phyloP scores from a whole-genome alignment of 2,797 vertebrate genomes.

The Typhlichthys eigenmanni region DNA sequence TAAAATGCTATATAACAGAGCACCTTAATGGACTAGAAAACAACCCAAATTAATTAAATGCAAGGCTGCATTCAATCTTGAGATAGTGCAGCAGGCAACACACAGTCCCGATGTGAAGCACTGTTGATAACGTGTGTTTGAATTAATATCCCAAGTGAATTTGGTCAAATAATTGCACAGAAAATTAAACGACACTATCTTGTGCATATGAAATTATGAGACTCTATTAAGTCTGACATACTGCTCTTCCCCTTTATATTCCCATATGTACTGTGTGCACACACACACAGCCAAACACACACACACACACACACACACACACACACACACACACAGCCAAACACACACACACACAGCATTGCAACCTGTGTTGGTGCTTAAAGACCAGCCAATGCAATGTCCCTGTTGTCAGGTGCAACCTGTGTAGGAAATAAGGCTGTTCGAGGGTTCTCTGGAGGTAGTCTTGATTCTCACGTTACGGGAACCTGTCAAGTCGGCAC shows the following conservation, averaged over 20 bases:
- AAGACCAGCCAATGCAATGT: not conserved
- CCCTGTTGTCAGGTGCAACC: not conserved
- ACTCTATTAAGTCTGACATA: not conserved
- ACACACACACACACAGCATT: not conserved
- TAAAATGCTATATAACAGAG: slow-evolving; percentile 5
- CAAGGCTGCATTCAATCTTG: slow-evolving; percentile 7
- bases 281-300: too few species aligned
- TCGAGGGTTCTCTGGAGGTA: not conserved
- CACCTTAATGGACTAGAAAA: slow-evolving; percentile 23
- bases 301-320: too few species aligned
- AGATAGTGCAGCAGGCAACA: slow-evolving; percentile 16
- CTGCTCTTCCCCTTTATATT: not conserved
- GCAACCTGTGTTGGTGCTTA: not conserved
- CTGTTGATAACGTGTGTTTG: slow-evolving; percentile 7
- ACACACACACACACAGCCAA: too few species aligned
- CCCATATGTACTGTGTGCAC: too few species aligned
- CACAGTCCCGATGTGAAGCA: not conserved
- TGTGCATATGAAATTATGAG: not conserved
- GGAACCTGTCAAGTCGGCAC: slow-evolving; percentile 1
- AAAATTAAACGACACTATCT: not conserved
- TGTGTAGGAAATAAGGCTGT: slow-evolving; percentile 1
- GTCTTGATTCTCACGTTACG: not conserved
- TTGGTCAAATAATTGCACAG: slow-evolving; percentile 6
- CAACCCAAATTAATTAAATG: slow-evolving; percentile 7
- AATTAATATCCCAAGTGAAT: not conserved